Evolutionary conservation across 2,888 invertebrate species (phyloP), one percentile per base, ranked within the genome.

Genomic region (Meganola albula): DNA sequence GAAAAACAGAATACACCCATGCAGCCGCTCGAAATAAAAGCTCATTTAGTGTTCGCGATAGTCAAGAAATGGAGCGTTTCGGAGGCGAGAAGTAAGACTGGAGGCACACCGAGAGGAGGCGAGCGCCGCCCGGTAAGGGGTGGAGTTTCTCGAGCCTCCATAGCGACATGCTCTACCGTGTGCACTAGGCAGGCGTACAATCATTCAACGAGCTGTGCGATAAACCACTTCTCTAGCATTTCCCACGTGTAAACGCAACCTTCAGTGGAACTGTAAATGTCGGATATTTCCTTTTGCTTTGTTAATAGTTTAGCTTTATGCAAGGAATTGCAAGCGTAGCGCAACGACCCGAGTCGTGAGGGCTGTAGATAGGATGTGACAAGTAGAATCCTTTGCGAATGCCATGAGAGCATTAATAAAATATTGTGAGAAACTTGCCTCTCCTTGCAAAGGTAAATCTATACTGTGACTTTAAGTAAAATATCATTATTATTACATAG

Each of bases 181-280:
- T 83, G 83, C 82, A 74, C 79, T 82, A 79, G 56, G 51, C 77
- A 83, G 82, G 82, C 83, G 74, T 73, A 83, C 77, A 74, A 77
- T 71, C 83, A 82, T 82, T 77, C 78, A 73, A 76, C 78, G 82
- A 83, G 79, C 82, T 77, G 83, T 83, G 84, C 80, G 71, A 67
- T 74, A 63, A 68, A 69, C 70, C 74, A 65, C 67, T 70, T 68
- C 64, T 63, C 74, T 74, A 76, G 68, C 69, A 69, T 74, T 71
- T 77, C 74, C 76, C 74, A 65, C 67, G 66, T 68, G 58, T 72
- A 68, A 48, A 53, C 44, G 58, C 64, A 57, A 58, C 60, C 65
- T 64, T 63, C 40, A 48, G 25, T 63, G 40, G 48, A 27, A 63
- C 59, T 62, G 65, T 58, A 62, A 65, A 62, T 67, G 52, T 59